Base-by-base conservation (phyloP, 1,140 invertebrate species). In the Drosophila erecta region DNA sequence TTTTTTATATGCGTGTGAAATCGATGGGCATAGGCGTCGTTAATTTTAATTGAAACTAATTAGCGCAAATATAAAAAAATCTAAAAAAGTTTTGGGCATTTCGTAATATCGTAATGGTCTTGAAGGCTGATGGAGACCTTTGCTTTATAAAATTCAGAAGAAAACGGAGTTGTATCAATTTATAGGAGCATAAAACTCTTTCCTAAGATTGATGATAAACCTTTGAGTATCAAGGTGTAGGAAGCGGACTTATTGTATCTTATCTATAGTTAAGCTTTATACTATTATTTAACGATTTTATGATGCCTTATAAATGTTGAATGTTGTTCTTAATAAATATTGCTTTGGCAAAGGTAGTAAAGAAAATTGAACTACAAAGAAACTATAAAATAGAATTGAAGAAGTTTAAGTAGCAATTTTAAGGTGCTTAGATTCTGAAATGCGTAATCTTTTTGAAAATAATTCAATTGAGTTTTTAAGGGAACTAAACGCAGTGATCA, bases 1-100 rank as follows among this genome's bases (percentile, higher is more conserved):
- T 41, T 72, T 57, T 62, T 57, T 70, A 69, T 79, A 77, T 84
- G 81, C 77, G 84, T 87, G 83, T 87, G 83, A 87, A 89, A 89
- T 87, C 76, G 67, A 86, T 85, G 72, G 73, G 49, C 44, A 71
- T 46, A 58, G 75, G 71, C 84, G 71, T 86, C 84, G 71, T 87
- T 89, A 87, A 83, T 89, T 89, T 89, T 87, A 87, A 89, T 89
- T 87, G 85, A 87, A 87, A 79, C 79, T 87, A 89, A 87, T 87
- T 87, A 89, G 76, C 84, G 64, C 79, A 89, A 56, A 70, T 71
- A 64, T 75, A 79, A 76, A 86, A 71, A 77, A 59, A 76, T 37
- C 60, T 51, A 24, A 54, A 76, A 76, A 55, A 27, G 27, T 54
- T 75, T 51, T 40, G 22, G 40, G 40, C 20, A 11, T 73, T 50